A percentile compares a stretch with the other conserved stretches of the same genome.
Conservation (phyloP, 2,113 vertebrate species). For the Apistogramma diplotaenia region DNA sequence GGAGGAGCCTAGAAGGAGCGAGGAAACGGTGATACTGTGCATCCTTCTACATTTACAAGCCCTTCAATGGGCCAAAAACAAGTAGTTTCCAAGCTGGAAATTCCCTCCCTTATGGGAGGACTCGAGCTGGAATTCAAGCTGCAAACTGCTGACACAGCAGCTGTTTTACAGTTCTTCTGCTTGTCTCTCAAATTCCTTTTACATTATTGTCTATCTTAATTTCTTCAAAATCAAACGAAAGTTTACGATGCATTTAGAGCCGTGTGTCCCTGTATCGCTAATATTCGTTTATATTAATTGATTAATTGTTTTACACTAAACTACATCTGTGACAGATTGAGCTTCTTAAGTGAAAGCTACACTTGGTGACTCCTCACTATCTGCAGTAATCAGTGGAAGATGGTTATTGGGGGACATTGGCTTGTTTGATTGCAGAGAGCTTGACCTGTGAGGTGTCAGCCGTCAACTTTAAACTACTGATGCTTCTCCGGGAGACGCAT, state of each 20-base stretch:
- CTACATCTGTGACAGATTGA: background rate
- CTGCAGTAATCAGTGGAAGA: constrained; percentile 11
- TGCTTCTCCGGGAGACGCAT: constrained; percentile 31
- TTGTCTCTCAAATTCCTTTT: constrained; percentile 19
- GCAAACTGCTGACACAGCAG: constrained; percentile 40
- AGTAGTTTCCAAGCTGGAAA: constrained; percentile 50
- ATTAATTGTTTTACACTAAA: background rate
- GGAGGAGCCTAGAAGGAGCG: background rate
- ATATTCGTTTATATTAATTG: background rate
- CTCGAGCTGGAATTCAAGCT: constrained; percentile 45
- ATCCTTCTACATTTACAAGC: constrained; percentile 39
- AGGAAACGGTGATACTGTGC: constrained; percentile 2
- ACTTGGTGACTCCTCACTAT: background rate
- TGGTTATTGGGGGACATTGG: background rate
- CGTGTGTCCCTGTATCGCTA: background rate
- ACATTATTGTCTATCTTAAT: background rate
- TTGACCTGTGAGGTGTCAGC: constrained; percentile 33
- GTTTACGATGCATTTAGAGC: background rate
- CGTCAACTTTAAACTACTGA: constrained; percentile 47
- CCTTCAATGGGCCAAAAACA: constrained; percentile 24
- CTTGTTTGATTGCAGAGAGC: constrained; percentile 28
- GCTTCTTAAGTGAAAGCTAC: background rate
- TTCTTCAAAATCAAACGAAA: background rate
- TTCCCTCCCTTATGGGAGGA: constrained; percentile 14
- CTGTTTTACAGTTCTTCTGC: constrained; percentile 12